These are phyloP conservation scores for Chlorodrepanis virens DNA, from an alignment of 2,113 vertebrate species.

Conservation along the genomic window DNA sequence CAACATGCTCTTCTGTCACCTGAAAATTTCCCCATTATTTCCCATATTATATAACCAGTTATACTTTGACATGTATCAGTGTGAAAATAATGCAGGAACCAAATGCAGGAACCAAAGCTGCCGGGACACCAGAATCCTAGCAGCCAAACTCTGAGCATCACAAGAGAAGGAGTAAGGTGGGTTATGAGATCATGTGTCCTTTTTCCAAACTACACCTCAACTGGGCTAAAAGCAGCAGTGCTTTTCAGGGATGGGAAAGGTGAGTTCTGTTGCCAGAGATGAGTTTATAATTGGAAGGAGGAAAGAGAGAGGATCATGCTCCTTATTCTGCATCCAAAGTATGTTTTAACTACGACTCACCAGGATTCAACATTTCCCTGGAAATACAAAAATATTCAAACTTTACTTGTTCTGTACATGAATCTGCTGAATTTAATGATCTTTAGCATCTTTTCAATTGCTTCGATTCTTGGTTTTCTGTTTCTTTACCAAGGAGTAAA, in stretches of 20 bases:
- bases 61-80: fast-evolving
- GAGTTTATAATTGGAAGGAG: neutral
- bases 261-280: neutral
- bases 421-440: neutral
- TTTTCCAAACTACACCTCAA: neutral
- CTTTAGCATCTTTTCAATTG: neutral
- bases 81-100: neutral
- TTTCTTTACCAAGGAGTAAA: neutral
- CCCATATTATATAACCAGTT: neutral
- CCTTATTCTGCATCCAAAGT: neutral
- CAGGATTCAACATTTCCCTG: neutral
- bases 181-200: neutral
- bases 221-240: neutral
- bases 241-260: neutral
- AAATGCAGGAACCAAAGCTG: neutral
- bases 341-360: fast-evolving
- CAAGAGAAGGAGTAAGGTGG: neutral
- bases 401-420: neutral
- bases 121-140: neutral
- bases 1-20: neutral
- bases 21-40: neutral
- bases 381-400: neutral
- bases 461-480: neutral
- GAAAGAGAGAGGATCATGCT: neutral
- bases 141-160: neutral